Evolutionary conservation across 2,797 vertebrate species (phyloP).

Genomic region (Glossophaga mutica): DNA sequence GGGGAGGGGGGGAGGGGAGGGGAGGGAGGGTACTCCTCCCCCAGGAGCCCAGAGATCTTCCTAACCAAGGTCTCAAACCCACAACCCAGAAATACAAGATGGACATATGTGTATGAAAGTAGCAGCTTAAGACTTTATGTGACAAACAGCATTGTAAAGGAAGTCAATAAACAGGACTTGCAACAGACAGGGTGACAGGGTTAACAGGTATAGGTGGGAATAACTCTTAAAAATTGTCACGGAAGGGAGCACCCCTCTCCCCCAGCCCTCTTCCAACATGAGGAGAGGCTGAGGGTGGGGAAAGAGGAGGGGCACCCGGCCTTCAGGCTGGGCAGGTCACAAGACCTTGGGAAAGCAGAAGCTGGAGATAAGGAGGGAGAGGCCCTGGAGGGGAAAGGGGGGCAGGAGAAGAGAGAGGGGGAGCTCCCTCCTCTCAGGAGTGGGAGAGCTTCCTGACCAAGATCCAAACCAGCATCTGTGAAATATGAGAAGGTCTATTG

Average conservation of each 20-base stretch:
- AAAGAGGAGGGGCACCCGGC: neutral
- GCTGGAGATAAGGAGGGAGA: neutral
- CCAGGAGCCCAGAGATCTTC: neutral
- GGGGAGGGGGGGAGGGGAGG: too few species aligned
- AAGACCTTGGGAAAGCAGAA: neutral
- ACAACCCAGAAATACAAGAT: neutral
- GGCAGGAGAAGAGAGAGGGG: neutral
- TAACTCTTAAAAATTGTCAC: neutral
- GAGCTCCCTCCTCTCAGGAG: neutral
- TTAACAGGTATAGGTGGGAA: neutral
- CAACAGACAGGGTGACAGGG: neutral
- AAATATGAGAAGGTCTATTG: neutral
- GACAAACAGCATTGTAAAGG: neutral
- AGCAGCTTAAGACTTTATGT: neutral
- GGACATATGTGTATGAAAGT: rapidly evolving
- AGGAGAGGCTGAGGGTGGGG: neutral
- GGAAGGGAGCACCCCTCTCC: neutral
- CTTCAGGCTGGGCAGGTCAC: neutral
- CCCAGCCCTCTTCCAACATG: neutral
- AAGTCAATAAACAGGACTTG: neutral
- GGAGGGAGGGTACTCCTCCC: neutral
- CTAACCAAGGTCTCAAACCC: neutral
- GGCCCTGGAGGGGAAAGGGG: neutral
- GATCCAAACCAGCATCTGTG: neutral
- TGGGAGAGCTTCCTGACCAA: neutral